phyloP scores from a whole-genome alignment of 1,140 invertebrate genomes.

The Carposina sasakii region DNA sequence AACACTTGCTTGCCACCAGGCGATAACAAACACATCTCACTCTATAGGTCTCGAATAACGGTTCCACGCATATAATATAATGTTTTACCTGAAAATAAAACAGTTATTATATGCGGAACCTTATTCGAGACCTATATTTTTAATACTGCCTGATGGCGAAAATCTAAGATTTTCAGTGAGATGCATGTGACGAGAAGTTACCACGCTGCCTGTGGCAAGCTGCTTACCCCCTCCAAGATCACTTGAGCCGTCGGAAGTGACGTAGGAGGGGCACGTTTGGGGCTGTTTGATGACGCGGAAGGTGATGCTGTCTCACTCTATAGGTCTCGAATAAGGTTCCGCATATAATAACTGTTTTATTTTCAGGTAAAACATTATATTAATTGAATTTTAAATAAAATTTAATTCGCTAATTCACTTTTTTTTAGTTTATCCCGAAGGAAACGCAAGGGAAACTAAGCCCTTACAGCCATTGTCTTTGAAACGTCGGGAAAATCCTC shows the following conservation, averaged over 20 bases:
- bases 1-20: constrained; percentile 1
- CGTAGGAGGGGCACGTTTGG: background rate
- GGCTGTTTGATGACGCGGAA: background rate
- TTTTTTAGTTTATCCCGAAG: background rate
- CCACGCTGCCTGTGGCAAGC: background rate
- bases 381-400: background rate
- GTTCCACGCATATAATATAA: constrained; percentile 6
- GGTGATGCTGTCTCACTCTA: constrained; percentile 3
- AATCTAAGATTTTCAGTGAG: background rate
- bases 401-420: background rate
- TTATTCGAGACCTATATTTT: constrained; percentile 6
- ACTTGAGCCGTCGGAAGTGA: background rate
- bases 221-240: background rate
- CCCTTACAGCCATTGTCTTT: too few species aligned
- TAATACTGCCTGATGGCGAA: background rate
- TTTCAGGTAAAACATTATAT: constrained; percentile 7
- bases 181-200: background rate
- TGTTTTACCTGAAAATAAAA: constrained; percentile 7
- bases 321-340: constrained; percentile 6
- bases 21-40: constrained; percentile 11
- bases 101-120: constrained; percentile 8
- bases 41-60: constrained; percentile 8
- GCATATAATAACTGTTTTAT: constrained; percentile 9
- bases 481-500: too few species aligned
- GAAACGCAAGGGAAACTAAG: too few species aligned